Evolutionary conservation across 1,140 invertebrate species (phyloP).

Genomic region (Bursaphelenchus mucronatus): DNA sequence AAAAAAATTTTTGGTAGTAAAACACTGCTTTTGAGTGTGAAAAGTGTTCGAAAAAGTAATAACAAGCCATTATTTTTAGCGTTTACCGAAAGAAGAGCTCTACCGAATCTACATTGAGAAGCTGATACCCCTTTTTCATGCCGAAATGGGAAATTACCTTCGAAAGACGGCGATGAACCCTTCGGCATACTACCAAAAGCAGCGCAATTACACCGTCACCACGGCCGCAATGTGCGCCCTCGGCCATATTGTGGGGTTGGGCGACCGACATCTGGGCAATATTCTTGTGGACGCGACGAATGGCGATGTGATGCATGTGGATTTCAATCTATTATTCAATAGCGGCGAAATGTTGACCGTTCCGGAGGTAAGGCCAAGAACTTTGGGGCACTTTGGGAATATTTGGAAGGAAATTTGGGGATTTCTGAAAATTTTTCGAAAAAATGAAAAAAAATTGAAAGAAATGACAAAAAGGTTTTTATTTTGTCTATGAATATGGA

Average conservation of each 20-base stretch:
- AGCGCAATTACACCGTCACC: constrained; percentile 75
- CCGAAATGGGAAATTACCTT: not conserved
- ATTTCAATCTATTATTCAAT: constrained; percentile 97
- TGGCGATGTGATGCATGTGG: constrained; percentile 91
- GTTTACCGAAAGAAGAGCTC: too few relatives aligned
- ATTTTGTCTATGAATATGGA: too few relatives aligned
- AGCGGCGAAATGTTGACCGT: constrained; percentile 65
- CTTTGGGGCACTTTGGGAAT: not conserved
- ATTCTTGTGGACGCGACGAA: constrained; percentile 83
- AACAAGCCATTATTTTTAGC: too few relatives aligned
- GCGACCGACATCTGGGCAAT: constrained; percentile 96
- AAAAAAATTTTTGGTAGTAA: too few relatives aligned
- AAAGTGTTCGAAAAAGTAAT: too few relatives aligned
- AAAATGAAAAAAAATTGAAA: too few relatives aligned
- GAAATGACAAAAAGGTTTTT: too few relatives aligned
- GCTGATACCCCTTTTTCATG: too few relatives aligned
- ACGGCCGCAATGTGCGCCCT: constrained; percentile 96
- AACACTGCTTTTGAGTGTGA: too few relatives aligned
- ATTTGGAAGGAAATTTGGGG: not conserved
- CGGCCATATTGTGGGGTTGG: constrained; percentile 90
- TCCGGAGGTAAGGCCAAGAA: constrained; percentile 45
- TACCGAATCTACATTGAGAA: too few relatives aligned
- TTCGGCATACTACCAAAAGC: constrained; percentile 20
- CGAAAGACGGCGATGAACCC: not conserved
- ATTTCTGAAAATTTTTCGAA: too few relatives aligned